Evolutionary conservation across 1,140 invertebrate genomes (phyloP), one percentile per base, ranked within the genome.

Genomic region (Drosophila cardini): DNA sequence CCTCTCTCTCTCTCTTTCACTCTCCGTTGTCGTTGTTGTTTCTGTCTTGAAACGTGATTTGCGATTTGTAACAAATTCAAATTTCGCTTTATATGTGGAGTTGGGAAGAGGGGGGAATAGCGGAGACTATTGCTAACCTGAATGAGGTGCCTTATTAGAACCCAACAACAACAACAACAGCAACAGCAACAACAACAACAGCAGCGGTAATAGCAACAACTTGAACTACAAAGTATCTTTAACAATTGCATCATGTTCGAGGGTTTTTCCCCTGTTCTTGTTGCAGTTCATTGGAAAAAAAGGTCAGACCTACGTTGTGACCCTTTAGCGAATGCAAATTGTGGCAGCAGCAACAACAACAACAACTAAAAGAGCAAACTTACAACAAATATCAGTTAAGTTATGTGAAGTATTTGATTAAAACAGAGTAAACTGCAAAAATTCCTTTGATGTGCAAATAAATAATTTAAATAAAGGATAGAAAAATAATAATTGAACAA

Each of bases 21-120:
- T 26, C 15, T 16, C 26, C 4, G 5, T n/a, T 53, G 50, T 53
- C 26, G 52, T 34, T 21, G 62, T 45, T 56, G 34, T 77, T 80
- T 74, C 50, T 34, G 38, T 38, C 36, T 50, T 15, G 63, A 82
- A 90, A 85, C 89, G 89, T 91, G 89, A 91, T 90, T 91, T 90
- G 77, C 80, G 86, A 90, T 90, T 90, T 85, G 89, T 85, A 82
- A 86, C 89, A 91, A 91, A 90, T 90, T 85, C 81, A 82, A 90
- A 86, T 83, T 83, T 89, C 63, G 56, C 52, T 72, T 70, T 61
- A 46, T 58, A 48, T 26, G 30, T 21, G 18, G 36, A 10, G 8
- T 30, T 15, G 10, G 6, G 18, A 3, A 15, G 16, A 32, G 30
- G 6, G 8, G 43, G 1, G 26, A 3, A 40, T 56, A 42, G 45